phyloP scores from a whole-genome alignment of 2,797 vertebrate genomes.

The Mormyrus proboscirostris region DNA sequence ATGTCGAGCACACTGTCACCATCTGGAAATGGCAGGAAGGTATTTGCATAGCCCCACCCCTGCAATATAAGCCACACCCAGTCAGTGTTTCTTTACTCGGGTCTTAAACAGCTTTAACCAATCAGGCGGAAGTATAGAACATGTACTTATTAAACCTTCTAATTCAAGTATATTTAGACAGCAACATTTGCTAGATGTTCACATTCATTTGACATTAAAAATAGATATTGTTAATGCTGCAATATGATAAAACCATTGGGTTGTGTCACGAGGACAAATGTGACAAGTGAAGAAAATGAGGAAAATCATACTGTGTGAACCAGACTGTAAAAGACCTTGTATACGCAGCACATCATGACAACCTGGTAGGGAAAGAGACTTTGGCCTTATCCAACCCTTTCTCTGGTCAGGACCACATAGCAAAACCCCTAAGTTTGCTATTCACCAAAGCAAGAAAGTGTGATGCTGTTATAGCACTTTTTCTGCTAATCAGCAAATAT shows the following conservation, averaged over 20 bases:
- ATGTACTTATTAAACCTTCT: not conserved
- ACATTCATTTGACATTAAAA: not conserved
- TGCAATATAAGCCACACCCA: not conserved
- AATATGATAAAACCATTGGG: not conserved
- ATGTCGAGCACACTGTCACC: conserved; percentile 86
- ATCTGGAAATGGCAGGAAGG: conserved; percentile 99
- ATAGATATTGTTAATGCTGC: not conserved
- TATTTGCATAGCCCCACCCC: conserved; percentile 40
- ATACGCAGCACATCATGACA: not conserved
- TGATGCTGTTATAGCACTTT: not conserved
- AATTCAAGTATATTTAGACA: not conserved
- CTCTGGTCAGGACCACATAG: not conserved
- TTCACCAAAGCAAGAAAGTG: not conserved
- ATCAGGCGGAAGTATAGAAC: not conserved
- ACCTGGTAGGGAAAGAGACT: not conserved
- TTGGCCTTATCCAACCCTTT: not conserved
- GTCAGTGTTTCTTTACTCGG: not conserved
- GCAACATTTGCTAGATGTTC: not conserved
- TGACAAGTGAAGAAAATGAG: not conserved
- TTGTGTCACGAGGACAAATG: not conserved
- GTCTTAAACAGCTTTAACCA: not conserved
- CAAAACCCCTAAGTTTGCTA: not conserved
- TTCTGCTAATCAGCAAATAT: not conserved
- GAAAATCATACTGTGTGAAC: not conserved
- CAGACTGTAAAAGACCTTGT: not conserved